Conservation (phyloP, 1,140 invertebrate species). For the Orchesella cincta region DNA sequence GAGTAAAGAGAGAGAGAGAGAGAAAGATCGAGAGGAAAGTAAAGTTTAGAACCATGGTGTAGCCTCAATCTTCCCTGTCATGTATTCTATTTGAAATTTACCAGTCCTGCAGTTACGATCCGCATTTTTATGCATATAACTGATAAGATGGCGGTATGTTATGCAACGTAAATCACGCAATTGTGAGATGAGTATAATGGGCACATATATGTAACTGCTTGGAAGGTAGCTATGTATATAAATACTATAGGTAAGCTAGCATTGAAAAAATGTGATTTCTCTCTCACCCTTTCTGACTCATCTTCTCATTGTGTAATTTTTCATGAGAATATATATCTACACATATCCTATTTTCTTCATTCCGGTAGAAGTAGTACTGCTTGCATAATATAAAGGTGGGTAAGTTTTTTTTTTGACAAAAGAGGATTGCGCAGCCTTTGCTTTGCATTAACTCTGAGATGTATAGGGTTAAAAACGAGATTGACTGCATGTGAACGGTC, state of each 20-base stretch:
- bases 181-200: background rate
- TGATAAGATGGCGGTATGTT: no score
- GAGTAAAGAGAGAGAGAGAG: slow-evolving; percentile 2
- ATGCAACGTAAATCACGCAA: background rate
- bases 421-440: no score
- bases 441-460: no score
- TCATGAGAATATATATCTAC: background rate
- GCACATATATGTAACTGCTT: no score
- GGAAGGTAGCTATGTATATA: background rate
- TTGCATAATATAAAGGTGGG: no score
- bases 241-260: background rate
- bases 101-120: background rate
- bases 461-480: background rate
- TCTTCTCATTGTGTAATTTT: slow-evolving; percentile 16
- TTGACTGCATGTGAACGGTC: background rate
- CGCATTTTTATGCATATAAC: background rate
- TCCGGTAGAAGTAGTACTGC: no score
- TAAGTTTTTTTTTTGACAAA: no score
- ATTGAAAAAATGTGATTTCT: background rate
- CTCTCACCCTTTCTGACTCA: background rate
- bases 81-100: slow-evolving; percentile 24
- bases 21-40: no score
- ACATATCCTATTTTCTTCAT: background rate
- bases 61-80: slow-evolving; percentile 15
- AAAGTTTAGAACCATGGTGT: slow-evolving; percentile 15